Evolutionary conservation across 2,113 vertebrate genomes (phyloP).

Genomic region (Malurus cyaneus): DNA sequence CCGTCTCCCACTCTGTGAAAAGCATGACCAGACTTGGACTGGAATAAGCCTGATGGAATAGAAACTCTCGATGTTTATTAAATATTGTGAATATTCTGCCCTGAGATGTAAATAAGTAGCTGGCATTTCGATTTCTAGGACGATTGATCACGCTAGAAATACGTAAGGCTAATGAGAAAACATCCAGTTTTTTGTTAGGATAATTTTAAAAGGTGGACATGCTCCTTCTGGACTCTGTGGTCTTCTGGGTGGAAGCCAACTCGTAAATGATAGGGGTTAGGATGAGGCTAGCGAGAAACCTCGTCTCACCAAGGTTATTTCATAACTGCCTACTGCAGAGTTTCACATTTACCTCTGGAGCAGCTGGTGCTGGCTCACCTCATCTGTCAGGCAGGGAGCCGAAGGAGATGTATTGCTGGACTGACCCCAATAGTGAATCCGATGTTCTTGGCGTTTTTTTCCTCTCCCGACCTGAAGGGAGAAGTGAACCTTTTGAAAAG

Average conservation of each 20-base stretch:
- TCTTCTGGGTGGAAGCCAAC: not conserved
- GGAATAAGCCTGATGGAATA: not conserved
- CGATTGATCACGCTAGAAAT: not conserved
- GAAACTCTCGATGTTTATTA: slow-evolving; percentile 24
- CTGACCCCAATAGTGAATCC: slow-evolving; percentile 29
- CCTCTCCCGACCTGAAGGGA: slow-evolving; percentile 6
- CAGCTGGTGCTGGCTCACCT: slow-evolving; percentile 63
- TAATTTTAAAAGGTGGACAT: not conserved
- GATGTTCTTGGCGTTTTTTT: slow-evolving; percentile 10
- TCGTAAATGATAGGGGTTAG: slow-evolving; percentile 10
- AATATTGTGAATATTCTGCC: slow-evolving; percentile 17
- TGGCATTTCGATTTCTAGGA: not conserved
- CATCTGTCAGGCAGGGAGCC: slow-evolving; percentile 27
- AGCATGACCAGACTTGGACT: not conserved
- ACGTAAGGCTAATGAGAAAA: not conserved
- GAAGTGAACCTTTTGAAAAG: slow-evolving; percentile 34
- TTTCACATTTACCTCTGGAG: slow-evolving; percentile 34
- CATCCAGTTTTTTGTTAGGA: not conserved
- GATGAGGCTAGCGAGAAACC: slow-evolving; percentile 2
- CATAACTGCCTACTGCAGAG: slow-evolving; percentile 45
- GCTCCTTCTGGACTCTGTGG: not conserved
- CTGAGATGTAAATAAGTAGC: not conserved
- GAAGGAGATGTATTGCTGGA: slow-evolving; percentile 42
- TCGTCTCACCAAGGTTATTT: slow-evolving; percentile 48
- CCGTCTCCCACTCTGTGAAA: not conserved